These are phyloP conservation scores for Phoeniculus purpureus DNA, from an alignment of 2,797 vertebrate species.

Conservation along the genomic window DNA sequence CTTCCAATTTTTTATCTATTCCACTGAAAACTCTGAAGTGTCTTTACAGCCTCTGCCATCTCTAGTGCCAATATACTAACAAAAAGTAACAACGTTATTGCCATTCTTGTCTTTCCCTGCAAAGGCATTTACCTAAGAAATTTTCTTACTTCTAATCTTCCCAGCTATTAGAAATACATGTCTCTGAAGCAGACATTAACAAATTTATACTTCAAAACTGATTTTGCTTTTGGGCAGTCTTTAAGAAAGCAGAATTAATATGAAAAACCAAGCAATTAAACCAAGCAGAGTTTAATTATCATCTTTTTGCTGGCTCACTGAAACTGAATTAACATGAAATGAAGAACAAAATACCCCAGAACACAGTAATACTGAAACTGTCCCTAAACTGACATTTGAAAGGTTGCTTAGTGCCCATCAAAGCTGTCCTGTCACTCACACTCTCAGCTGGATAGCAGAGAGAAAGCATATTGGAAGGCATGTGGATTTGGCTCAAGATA, in stretches of 20 bases:
- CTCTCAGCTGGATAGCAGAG: background rate
- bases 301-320: background rate
- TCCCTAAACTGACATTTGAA: background rate
- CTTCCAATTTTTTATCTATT: background rate
- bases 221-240: background rate
- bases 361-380: background rate
- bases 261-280: slow-evolving; percentile 9
- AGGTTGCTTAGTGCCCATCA: background rate
- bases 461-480: background rate
- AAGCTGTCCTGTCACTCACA: background rate
- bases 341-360: background rate
- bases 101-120: background rate
- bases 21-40: background rate
- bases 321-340: background rate
- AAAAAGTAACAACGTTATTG: background rate
- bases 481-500: background rate
- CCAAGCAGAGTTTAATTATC: background rate
- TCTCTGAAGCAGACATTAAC: background rate
- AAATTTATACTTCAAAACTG: background rate
- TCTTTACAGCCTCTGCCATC: background rate
- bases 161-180: background rate
- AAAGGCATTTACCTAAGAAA: background rate
- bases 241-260: background rate
- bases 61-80: background rate
- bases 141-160: background rate